These are phyloP conservation scores for Aquatica leii DNA, from an alignment of 2,888 invertebrate genomes.

Conservation along the genomic window DNA sequence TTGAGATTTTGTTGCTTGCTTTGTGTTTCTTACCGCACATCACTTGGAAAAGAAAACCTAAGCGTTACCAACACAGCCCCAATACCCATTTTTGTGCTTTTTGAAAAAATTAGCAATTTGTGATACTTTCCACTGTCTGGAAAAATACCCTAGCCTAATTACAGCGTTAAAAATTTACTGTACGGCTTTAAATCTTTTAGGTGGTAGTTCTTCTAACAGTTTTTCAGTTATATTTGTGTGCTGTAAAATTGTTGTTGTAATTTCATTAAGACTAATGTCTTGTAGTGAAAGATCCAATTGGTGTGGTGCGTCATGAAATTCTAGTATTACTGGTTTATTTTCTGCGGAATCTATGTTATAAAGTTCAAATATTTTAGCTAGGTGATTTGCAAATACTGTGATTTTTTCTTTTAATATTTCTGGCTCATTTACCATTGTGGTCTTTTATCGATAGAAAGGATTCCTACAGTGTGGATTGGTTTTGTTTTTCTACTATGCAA, in stretches of 20 bases:
- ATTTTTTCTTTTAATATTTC: not conserved
- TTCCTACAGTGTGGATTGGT: slow-evolving; percentile 5
- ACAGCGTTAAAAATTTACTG: no score
- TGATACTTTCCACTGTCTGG: no score
- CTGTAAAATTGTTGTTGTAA: slow-evolving; percentile 4
- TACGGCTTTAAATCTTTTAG: no score
- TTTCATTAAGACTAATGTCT: slow-evolving; percentile 9
- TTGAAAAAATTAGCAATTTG: no score
- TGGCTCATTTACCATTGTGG: not conserved
- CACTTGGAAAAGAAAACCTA: no score
- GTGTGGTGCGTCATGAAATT: not conserved
- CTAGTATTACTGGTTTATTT: not conserved
- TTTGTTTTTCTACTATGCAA: slow-evolving; percentile 13
- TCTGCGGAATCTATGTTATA: not conserved
- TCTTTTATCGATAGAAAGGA: not conserved
- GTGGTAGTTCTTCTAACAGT: slow-evolving; percentile 7
- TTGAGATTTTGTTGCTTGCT: no score
- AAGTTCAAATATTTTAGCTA: no score
- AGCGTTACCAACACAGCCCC: no score
- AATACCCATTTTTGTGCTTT: no score
- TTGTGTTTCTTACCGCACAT: no score
- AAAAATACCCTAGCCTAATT: no score
- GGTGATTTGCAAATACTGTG: not conserved
- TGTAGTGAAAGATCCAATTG: no score
- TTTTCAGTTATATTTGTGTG: slow-evolving; percentile 15